Conservation (phyloP, 1,140 invertebrate species). For the Lepidurus couesii region DNA sequence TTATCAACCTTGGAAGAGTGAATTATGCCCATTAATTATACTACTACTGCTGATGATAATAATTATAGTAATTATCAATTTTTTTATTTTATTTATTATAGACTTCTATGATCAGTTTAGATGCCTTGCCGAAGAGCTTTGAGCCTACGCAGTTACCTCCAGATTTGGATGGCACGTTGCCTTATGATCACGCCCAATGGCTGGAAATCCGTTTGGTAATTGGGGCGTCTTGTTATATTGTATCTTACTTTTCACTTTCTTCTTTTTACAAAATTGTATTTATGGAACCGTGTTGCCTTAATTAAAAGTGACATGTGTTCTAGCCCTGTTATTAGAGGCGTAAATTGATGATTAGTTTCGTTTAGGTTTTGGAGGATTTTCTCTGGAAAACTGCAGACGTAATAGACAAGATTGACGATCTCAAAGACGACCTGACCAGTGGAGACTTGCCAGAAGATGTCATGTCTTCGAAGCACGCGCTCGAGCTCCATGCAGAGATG, state of each 20-base stretch:
- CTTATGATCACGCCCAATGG: conserved; percentile 95
- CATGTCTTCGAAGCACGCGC: conserved; percentile 28
- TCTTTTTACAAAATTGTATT: not conserved
- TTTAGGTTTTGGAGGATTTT: conserved; percentile 82
- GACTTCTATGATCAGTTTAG: conserved; percentile 92
- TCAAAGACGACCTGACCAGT: conserved; percentile 48
- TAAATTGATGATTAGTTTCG: conserved; percentile 33
- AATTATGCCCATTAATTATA: not conserved
- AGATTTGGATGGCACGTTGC: conserved; percentile 87
- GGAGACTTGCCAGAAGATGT: conserved; percentile 28
- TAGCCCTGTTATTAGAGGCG: not conserved
- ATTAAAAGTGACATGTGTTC: not conserved
- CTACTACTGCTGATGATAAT: conserved; percentile 25
- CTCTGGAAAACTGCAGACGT: conserved; percentile 89
- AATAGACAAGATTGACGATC: conserved; percentile 73
- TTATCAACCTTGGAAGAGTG: too few species aligned
- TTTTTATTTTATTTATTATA: conserved; percentile 52
- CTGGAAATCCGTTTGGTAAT: conserved; percentile 79
- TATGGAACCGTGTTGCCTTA: not conserved
- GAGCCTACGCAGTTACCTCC: conserved; percentile 84
- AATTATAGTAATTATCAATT: conserved; percentile 7
- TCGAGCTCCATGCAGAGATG: conserved; percentile 74
- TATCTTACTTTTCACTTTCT: not conserved
- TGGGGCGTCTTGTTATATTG: conserved; percentile 19
- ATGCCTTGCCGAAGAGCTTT: conserved; percentile 84